These are phyloP conservation scores for Lasius platythorax DNA, from an alignment of 2,888 invertebrate genomes.

Conservation along the genomic window DNA sequence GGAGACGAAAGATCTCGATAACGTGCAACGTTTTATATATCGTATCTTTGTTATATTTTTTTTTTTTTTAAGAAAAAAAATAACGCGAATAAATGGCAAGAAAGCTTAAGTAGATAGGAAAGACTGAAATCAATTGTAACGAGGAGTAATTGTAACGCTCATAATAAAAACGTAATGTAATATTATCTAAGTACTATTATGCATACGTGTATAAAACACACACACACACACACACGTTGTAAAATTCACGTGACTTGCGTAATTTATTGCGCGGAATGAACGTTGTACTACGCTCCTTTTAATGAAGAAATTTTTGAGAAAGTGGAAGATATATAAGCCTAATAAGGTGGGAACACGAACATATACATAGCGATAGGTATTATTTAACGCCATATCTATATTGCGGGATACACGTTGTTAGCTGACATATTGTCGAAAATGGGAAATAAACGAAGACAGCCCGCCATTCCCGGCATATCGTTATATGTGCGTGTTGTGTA, in stretches of 20 bases:
- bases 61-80: not conserved
- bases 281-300: not conserved
- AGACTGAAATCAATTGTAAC: not conserved
- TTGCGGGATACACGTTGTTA: constrained; percentile 2
- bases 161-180: not conserved
- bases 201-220: not conserved
- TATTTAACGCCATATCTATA: constrained; percentile 34
- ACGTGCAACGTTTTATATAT: not conserved
- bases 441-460: constrained; percentile 46
- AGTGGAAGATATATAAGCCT: not conserved
- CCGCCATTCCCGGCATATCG: constrained; percentile 30
- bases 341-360: constrained; percentile 2
- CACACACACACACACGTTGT: not conserved
- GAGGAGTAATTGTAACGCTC: not conserved
- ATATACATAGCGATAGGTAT: constrained; percentile 10
- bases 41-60: not conserved
- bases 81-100: not conserved
- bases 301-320: constrained; percentile 41
- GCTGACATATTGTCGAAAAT: constrained; percentile 28
- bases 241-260: not conserved
- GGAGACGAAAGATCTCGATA: not conserved
- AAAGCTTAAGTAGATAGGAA: not conserved
- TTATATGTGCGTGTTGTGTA: constrained; percentile 26
- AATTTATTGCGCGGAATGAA: constrained; percentile 24
- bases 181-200: not conserved